Base-by-base conservation (phyloP, 2,113 vertebrate species). In the Antechinus flavipes region DNA sequence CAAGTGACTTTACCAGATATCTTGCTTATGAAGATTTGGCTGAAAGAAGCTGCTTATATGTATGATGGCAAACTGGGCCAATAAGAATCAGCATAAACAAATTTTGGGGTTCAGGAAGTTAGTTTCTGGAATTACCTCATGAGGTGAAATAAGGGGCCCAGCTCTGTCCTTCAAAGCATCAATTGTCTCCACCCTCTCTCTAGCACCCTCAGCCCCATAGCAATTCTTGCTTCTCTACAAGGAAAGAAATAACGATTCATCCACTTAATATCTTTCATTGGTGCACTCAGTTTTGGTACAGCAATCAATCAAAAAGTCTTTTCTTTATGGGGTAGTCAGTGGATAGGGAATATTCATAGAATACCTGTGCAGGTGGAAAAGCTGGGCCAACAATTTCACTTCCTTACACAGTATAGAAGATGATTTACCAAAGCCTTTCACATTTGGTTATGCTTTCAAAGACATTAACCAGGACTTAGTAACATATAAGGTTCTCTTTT, bases 1-100 rank as follows among this genome's bases (percentile, higher is more conserved):
- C 14, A n/a, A 91, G 7, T 47, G 95, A 93, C 49, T 46, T 95
- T 97, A 92, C 94, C 91, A 91, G 68, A 96, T 19, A 84, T 89
- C 10, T 50, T 93, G 14, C n/a, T 96, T 25, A 16, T 94, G 47
- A 96, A 95, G 16, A 58, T 52, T 92, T 93, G 90, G 89, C 6
- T 91, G 30, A 95, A 97, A 97, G 54, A 46, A 8, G 54, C 30
- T 16, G 30, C 42, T 95, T 94, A 95, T 22, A 89, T 92, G 53
- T 53, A 14, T 76, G 23, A 8, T 42, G 16, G 35, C 4, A 25
- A n/a, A 19, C 6, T 76, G 35, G 35, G 68, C n/a, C n/a, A 84
- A 84, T 42, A 10, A 76, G n/a, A 84, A 14, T 19, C 68, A 84
- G 16, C 68, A 42, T 84, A 84, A 84, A 26, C n/a, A 42, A 84